phyloP scores from a whole-genome alignment of 1,140 invertebrate species.

The Arion vulgaris region DNA sequence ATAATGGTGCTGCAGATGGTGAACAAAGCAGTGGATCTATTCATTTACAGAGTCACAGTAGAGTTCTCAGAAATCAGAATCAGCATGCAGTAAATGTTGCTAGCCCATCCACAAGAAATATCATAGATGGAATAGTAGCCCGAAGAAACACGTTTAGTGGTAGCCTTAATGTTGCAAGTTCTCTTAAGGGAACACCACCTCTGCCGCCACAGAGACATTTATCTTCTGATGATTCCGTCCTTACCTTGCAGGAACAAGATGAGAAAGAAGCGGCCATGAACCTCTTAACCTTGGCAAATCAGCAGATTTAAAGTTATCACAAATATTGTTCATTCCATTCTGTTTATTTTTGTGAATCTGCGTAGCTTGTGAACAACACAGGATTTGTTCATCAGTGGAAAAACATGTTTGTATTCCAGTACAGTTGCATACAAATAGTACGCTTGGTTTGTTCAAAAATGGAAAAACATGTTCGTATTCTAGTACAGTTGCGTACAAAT shows the following conservation, averaged over 20 bases:
- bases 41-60: not conserved
- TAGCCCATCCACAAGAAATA: slow-evolving; percentile 10
- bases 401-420: no score
- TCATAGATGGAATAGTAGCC: slow-evolving; percentile 6
- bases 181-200: not conserved
- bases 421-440: no score
- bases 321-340: no score
- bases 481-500: no score
- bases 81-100: not conserved
- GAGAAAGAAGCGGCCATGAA: slow-evolving; percentile 45
- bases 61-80: no score
- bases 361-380: no score
- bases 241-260: slow-evolving; percentile 6
- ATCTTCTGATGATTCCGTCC: not conserved
- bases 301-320: slow-evolving; percentile 12
- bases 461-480: no score
- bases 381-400: no score
- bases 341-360: no score
- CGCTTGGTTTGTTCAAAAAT: no score
- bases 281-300: slow-evolving; percentile 42
- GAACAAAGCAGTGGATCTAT: not conserved
- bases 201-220: not conserved
- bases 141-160: not conserved
- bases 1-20: not conserved
- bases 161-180: not conserved